Evolutionary conservation across 2,888 invertebrate species (phyloP), one percentile per base, ranked within the genome.

Genomic region (Drosophila incognita): DNA sequence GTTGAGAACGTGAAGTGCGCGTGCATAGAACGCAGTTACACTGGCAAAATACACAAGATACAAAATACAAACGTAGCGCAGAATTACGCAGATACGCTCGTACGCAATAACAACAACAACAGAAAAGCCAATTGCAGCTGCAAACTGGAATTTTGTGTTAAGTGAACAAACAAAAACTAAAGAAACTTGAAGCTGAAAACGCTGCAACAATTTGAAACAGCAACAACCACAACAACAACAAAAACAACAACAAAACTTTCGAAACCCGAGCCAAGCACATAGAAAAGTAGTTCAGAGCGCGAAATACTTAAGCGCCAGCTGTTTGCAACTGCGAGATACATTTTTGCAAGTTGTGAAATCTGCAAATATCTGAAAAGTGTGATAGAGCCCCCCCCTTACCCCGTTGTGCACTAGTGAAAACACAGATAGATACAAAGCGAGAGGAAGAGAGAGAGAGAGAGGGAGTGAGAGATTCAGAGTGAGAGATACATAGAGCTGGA

Each of bases 271-370:
- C 69, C 71, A 54, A 66, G 70, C 46, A 76, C 70, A 80, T 73
- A 76, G 71, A 76, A 90, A 91, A 91, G 81, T 87, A 91, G 91
- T 78, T 76, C 90, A 84, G 69, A 88, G 79, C 79, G 75, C 76
- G 79, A 74, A 79, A 74, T 75, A 73, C 42, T 40, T 36, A 49
- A 57, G 27, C 33, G 52, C 54, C 74, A 74, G 62, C 67, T 79
- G 82, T 75, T 69, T 67, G 69, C 57, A 79, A 66, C 52, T 60
- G 58, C 61, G 36, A 75, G 65, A 69, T 79, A 69, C 49, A 61
- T 57, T 54, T 76, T 80, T 65, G 76, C 67, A 57, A 68, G 66
- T 82, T 85, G 82, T 82, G 81, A 75, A 81, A 86, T 66, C 49
- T 57, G 35, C 61, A 79, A 74, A 67, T 64, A 64, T 52, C 62